Percentiles rank a stretch among this genome's conserved stretches.
These are phyloP conservation scores for Cricetomys ansorgei DNA, from an alignment of 2,113 vertebrate species.

Conservation along the genomic window DNA sequence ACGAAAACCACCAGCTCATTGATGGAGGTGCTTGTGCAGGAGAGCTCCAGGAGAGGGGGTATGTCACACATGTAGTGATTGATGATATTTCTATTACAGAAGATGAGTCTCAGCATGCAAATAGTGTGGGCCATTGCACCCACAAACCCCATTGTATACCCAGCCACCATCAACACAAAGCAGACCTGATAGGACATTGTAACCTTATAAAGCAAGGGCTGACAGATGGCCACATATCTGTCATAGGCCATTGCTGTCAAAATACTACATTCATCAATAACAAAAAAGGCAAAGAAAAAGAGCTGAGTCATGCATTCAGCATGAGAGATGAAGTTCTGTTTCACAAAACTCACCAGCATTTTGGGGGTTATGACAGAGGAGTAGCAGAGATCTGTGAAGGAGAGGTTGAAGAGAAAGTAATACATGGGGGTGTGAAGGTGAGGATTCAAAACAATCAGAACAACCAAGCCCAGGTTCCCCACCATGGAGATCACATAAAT, in stretches of 20 bases:
- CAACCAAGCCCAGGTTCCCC: constrained; percentile 65
- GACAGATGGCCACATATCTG: constrained; percentile 61
- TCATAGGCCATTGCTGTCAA: constrained; percentile 73
- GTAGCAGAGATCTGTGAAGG: constrained; percentile 64
- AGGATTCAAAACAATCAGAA: constrained; percentile 56
- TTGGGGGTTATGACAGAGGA: constrained; percentile 62
- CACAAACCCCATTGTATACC: neutral
- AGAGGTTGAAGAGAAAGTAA: constrained; percentile 71
- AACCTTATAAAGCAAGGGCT: constrained; percentile 56
- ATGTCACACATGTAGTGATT: constrained; percentile 70
- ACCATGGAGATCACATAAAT: constrained; percentile 38
- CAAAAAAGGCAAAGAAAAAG: constrained; percentile 69
- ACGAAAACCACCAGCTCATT: constrained; percentile 39
- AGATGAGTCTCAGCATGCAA: constrained; percentile 50
- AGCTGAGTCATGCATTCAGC: constrained; percentile 59
- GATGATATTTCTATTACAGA: constrained; percentile 49
- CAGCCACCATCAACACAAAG: neutral
- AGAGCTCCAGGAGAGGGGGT: constrained; percentile 58
- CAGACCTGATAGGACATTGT: constrained; percentile 58
- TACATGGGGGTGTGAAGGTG: constrained; percentile 73
- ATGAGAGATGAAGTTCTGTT: constrained; percentile 15
- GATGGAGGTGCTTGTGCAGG: constrained; percentile 48
- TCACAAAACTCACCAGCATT: constrained; percentile 62
- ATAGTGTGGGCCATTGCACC: constrained; percentile 57
- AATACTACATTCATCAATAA: constrained; percentile 60